A percentile compares a stretch with the other conserved stretches of the same genome.
These are phyloP conservation scores for Nibea albiflora DNA, from an alignment of 2,113 vertebrate species.

Conservation along the genomic window DNA sequence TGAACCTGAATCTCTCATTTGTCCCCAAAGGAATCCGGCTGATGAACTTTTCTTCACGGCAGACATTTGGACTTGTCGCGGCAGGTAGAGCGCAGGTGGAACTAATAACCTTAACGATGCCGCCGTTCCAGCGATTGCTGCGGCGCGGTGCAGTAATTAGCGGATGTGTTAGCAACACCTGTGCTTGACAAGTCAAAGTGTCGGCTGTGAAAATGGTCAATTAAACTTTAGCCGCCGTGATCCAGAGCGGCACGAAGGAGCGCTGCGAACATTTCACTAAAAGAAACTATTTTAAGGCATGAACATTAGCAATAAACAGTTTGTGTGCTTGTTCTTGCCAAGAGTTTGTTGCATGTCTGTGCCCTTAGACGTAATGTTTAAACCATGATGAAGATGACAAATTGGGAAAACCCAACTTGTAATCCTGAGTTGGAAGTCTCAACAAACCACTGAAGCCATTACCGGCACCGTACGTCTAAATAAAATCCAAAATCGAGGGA, in stretches of 20 bases:
- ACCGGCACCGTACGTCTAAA: too few species aligned
- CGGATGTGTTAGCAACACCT: not conserved
- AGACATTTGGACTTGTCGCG: constrained; percentile 6
- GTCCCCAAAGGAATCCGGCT: not conserved
- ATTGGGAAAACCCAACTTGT: too few species aligned
- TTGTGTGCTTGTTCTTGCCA: too few species aligned
- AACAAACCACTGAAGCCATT: too few species aligned
- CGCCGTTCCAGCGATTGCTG: constrained; percentile 17
- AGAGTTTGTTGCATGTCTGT: too few species aligned
- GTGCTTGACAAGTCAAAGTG: constrained; percentile 20
- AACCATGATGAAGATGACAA: not conserved
- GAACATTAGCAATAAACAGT: too few species aligned
- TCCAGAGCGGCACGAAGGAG: too few species aligned
- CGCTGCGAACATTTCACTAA: too few species aligned
- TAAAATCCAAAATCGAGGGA: too few species aligned
- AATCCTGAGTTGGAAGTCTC: too few species aligned
- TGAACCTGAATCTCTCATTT: not conserved
- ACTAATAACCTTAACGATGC: constrained; percentile 15
- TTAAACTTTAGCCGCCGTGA: not conserved
- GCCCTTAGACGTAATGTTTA: not conserved
- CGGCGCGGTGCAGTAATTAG: not conserved
- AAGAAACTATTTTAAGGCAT: too few species aligned
- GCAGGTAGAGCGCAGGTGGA: constrained; percentile 5
- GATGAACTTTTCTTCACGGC: not conserved
- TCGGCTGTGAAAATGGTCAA: constrained; percentile 25